Conservation (phyloP, 2,888 invertebrate species). For the Tortricodes alternella region DNA sequence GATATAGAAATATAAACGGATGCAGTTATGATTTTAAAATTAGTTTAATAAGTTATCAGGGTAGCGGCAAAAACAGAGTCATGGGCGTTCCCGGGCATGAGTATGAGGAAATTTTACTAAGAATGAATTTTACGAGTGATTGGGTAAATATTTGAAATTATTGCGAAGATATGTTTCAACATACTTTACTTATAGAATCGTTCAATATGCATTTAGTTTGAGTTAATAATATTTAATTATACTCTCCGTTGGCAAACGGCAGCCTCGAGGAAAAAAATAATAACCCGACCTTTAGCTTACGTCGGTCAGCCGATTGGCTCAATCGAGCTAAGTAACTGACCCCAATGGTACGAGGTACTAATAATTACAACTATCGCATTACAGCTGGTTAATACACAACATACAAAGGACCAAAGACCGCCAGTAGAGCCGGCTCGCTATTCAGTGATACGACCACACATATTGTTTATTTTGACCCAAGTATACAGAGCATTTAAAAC, state of each 20-base stretch:
- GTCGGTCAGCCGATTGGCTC: constrained; percentile 10
- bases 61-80: too few relatives aligned
- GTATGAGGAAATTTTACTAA: too few relatives aligned
- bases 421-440: constrained; percentile 2
- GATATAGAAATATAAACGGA: neutral
- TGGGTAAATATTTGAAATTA: too few relatives aligned
- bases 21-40: neutral
- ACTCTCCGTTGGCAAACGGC: constrained; percentile 7
- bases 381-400: constrained; percentile 1
- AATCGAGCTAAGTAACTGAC: constrained; percentile 12
- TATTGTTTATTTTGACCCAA: constrained; percentile 47
- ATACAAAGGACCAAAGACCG: constrained; percentile 28
- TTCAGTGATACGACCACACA: constrained; percentile 40
- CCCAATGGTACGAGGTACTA: neutral
- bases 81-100: too few relatives aligned
- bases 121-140: too few relatives aligned
- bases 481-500: constrained; percentile 43
- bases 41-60: neutral
- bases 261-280: constrained; percentile 1
- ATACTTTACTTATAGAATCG: too few relatives aligned
- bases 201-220: too few relatives aligned
- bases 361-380: constrained; percentile 21
- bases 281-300: constrained; percentile 20
- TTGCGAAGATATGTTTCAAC: too few relatives aligned
- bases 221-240: constrained; percentile 8